Conservation (phyloP, 1,140 invertebrate species). For the Zaprionus vittiger region DNA sequence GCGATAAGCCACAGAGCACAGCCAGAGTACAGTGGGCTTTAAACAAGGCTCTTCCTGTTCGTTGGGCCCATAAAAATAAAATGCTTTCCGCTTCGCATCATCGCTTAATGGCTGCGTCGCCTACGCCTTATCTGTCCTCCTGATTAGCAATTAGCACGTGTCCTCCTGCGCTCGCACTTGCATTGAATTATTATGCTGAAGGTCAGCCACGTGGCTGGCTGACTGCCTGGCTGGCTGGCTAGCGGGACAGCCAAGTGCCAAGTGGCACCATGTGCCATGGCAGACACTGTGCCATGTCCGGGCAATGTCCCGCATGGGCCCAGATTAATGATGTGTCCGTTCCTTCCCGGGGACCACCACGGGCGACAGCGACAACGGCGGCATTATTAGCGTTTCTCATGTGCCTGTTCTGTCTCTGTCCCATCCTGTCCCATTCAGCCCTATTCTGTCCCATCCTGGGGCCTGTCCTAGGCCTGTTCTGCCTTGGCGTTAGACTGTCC, state of each 20-base stretch:
- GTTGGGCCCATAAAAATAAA: slow-evolving; percentile 59
- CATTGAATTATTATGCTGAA: slow-evolving; percentile 75
- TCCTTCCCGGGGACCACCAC: slow-evolving; percentile 21
- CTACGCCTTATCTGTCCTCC: slow-evolving; percentile 52
- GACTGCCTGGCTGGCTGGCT: slow-evolving; percentile 11
- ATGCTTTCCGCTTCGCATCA: slow-evolving; percentile 61
- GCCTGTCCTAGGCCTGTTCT: background rate
- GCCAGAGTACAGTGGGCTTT: slow-evolving; percentile 37
- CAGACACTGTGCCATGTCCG: slow-evolving; percentile 13
- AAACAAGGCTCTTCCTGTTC: slow-evolving; percentile 21
- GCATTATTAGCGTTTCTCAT: slow-evolving; percentile 59
- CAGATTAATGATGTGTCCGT: slow-evolving; percentile 73
- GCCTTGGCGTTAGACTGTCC: background rate
- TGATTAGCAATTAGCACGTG: slow-evolving; percentile 79
- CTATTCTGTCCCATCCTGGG: background rate
- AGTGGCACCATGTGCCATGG: slow-evolving; percentile 18
- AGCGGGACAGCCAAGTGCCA: slow-evolving; percentile 31
- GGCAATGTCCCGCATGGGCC: slow-evolving; percentile 60
- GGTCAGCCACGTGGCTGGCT: slow-evolving; percentile 58
- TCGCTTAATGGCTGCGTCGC: slow-evolving; percentile 49
- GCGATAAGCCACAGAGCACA: slow-evolving; percentile 16
- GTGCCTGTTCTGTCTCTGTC: slow-evolving; percentile 9
- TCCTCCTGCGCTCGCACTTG: slow-evolving; percentile 38
- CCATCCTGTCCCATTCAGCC: background rate
- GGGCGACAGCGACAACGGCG: slow-evolving; percentile 19